Evolutionary conservation across 2,797 vertebrate genomes (phyloP), one percentile per base, ranked within the genome.

Genomic region (Notoglanidium macrostoma): DNA sequence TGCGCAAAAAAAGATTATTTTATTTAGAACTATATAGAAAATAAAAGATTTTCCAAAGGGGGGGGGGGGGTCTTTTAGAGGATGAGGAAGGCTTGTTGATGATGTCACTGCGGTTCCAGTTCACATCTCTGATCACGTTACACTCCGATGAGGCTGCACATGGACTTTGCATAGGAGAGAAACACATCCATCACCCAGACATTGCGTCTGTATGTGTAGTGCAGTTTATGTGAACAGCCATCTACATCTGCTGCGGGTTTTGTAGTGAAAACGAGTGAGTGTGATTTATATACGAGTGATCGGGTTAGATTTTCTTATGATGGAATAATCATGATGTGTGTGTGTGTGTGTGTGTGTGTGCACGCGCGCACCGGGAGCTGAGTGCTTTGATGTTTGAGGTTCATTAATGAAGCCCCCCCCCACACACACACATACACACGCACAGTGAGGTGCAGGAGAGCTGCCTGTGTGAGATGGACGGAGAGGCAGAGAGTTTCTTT

Each of bases 341-440:
- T 54, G 73, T 17, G 46, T 51, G 70, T 55, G 80, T 35, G 35
- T 35, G 35, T 35, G 35, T 6, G 5, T 29, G 35, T 35, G 35
- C 35, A 2, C 35, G 35, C 35, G 35, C 2, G 35, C 35, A 35
- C 44, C 49, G 32, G 77, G 79, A 76, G 76, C 87, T 35, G 11
- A 83, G 55, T 7, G 72, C 86, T 89, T 88, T 89, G 88, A 91
- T 87, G 88, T 83, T 65, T 26, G 32, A 70, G 46, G 84, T 65
- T 84, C 85, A 83, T 89, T 90, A 91, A 86, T 83, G 46, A 88
- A 82, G 73, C 6, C 49, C 6, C 8, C 6, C 49, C 6, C 49
- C 46, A 49, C 49, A 49, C 49, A 49, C 55, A 55, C 83, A 9
- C 83, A 51, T 84, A 73, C 74, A 51, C 65, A 72, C 17, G 73